Conservation (phyloP, 2,113 vertebrate genomes). For the Sterrhoptilus dennistouni region DNA sequence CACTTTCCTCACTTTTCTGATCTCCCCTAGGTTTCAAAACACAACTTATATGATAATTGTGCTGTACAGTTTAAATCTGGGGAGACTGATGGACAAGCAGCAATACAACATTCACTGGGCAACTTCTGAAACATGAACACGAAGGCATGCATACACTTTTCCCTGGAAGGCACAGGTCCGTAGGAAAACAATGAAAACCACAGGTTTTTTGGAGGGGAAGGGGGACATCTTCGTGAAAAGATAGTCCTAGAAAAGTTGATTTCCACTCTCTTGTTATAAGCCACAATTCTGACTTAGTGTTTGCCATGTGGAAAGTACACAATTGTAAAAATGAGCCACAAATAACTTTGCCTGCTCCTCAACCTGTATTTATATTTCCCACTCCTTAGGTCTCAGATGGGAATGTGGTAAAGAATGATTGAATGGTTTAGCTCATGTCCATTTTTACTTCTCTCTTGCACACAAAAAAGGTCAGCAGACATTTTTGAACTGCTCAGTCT, state of each 20-base stretch:
- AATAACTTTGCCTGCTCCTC: background rate
- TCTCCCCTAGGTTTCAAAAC: background rate
- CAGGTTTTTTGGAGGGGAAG: accelerated
- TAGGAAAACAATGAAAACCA: background rate
- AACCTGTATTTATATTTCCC: background rate
- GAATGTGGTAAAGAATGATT: background rate
- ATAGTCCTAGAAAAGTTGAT: background rate
- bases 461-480: background rate
- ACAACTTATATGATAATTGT: background rate
- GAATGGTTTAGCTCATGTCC: background rate
- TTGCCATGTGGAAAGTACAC: accelerated
- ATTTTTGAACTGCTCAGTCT: background rate
- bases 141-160: accelerated
- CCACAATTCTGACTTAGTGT: accelerated
- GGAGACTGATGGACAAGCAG: background rate
- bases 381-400: background rate
- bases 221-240: accelerated
- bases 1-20: background rate
- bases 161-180: background rate
- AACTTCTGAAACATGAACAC: background rate
- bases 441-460: background rate
- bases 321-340: background rate
- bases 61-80: background rate
- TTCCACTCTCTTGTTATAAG: background rate
- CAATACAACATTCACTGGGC: background rate